Conservation (phyloP, 2,888 invertebrate genomes). For the Sthenelais limicola region DNA sequence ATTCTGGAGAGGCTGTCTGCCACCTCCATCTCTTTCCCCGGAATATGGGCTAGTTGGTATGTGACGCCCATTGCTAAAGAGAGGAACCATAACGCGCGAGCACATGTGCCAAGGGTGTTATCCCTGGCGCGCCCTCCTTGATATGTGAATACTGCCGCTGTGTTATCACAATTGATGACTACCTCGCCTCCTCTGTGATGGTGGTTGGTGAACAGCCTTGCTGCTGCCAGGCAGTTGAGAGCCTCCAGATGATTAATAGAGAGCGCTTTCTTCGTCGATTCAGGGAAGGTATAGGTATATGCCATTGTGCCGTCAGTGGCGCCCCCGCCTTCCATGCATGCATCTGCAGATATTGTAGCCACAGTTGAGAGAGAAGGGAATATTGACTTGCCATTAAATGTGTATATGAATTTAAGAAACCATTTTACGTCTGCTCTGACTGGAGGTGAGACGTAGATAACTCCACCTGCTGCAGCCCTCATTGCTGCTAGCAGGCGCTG, state of each 20-base stretch:
- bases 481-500: no score
- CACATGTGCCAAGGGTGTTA: neutral
- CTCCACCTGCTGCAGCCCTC: no score
- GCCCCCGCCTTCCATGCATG: neutral
- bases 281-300: neutral
- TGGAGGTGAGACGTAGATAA: no score
- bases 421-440: no score
- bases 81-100: neutral
- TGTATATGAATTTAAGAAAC: neutral
- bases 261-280: no score
- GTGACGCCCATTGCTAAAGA: neutral
- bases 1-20: neutral
- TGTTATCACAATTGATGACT: neutral
- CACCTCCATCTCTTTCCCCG: neutral
- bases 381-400: neutral
- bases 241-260: no score
- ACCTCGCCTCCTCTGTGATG: neutral
- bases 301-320: neutral
- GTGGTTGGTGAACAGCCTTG: neutral
- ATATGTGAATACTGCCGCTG: neutral
- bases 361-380: neutral
- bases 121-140: neutral
- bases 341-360: neutral
- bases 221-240: neutral
- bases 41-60: neutral